These are phyloP conservation scores for Balaenoptera acutorostrata DNA, from an alignment of 2,113 vertebrate genomes.

Conservation along the genomic window DNA sequence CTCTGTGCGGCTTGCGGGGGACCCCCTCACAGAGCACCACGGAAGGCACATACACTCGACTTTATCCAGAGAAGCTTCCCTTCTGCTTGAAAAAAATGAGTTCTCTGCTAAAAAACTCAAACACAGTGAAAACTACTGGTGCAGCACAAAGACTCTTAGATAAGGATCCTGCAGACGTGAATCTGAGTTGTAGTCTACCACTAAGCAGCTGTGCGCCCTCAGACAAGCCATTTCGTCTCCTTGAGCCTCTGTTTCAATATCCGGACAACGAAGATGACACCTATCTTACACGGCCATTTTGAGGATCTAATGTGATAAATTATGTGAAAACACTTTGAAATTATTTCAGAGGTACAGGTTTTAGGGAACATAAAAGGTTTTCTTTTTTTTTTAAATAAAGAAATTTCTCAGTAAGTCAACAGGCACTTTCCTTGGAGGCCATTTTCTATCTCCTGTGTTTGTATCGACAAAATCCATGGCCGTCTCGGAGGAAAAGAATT, in stretches of 20 bases:
- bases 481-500: rapidly evolving
- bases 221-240: neutral
- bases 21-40: neutral
- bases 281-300: neutral
- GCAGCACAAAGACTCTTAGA: neutral
- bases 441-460: slow-evolving; percentile 12
- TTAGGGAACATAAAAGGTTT: neutral
- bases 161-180: neutral
- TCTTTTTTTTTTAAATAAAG: neutral
- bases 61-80: neutral
- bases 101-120: neutral
- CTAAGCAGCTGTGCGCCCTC: neutral
- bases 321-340: neutral
- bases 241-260: neutral
- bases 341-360: neutral
- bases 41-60: neutral
- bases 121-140: neutral
- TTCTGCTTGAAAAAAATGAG: neutral
- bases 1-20: neutral
- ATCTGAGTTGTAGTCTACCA: neutral
- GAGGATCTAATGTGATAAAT: neutral
- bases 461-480: neutral
- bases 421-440: neutral
- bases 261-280: neutral
- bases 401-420: neutral